Evolutionary conservation across 1,140 invertebrate species (phyloP), one percentile per base, ranked within the genome.

Genomic region (Micrasema longulum): DNA sequence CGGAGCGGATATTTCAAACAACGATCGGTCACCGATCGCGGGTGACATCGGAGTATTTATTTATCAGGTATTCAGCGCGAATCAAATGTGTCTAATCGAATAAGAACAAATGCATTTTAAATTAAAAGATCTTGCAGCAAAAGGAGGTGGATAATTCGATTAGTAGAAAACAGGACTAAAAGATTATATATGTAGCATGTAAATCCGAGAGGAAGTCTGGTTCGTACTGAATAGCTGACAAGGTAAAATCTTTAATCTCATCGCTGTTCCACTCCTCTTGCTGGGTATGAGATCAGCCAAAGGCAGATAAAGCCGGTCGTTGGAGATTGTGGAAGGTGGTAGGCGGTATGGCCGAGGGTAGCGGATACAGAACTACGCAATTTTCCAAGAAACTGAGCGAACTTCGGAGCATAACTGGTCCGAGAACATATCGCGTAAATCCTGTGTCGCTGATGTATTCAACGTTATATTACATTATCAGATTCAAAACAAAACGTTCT

Each of bases 381-480:
- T 14, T 55, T 55, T 55, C 52, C 23, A 23, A 31, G 52, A 55
- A 55, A 35, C 23, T 16, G 23, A 55, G 52, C 31, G 11, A 4
- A 35, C 52, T 10, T 22, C 23, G 11, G 1, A 14, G 26, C 52
- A 55, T 31, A 55, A 55, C 52, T 55, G 52, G 52, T 55, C 52
- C 35, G 23, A 48, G 20, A n/a, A 55, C 52, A 55, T 35, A 35
- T 31, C 52, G 52, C 52, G 52, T 23, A 55, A 55, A 14, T 55
- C 52, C 52, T 36, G 52, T 55, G 52, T 55, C 52, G 35, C 23
- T n/a, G 52, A 55, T 26, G 26, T 55, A 55, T 48, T 48, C 47
- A 10, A 48, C 47, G 11, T 48, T 48, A 48, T 18, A 20, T 31
- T 31, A 31, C 26, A 31, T 7, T 31, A 31, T 31, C 26, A 31